Conservation (phyloP, 2,888 invertebrate species). For the Periphyllus acericola region DNA sequence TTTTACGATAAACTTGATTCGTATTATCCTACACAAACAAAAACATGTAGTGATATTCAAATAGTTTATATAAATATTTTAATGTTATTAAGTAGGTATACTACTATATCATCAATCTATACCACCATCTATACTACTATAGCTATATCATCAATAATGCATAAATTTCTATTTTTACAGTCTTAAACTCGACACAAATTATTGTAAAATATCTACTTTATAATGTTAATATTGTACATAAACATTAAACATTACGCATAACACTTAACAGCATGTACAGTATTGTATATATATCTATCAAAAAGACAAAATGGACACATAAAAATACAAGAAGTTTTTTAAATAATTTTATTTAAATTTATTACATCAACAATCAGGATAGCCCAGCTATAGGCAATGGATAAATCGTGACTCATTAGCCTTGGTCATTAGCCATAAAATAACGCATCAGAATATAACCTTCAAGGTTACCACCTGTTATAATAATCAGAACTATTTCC, state of each 20-base stretch:
- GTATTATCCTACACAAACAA: conserved; percentile 1
- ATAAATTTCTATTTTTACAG: background rate
- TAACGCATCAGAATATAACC: conserved; percentile 33
- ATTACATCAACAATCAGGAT: conserved; percentile 17
- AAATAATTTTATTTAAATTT: conserved; percentile 29
- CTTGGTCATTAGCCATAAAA: conserved; percentile 34
- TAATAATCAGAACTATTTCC: conserved; percentile 43
- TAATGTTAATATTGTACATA: background rate
- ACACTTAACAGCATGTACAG: background rate
- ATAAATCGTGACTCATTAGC: conserved; percentile 51
- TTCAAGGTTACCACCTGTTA: conserved; percentile 31
- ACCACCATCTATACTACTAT: no score
- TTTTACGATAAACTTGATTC: background rate
- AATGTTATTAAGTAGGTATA: background rate
- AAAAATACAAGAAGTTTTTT: background rate
- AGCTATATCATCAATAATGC: background rate
- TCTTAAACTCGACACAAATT: background rate
- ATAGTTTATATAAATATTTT: background rate
- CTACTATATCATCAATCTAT: background rate
- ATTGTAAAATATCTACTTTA: background rate
- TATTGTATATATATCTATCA: background rate
- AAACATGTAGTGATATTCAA: background rate
- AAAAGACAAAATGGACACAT: background rate
- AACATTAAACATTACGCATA: background rate
- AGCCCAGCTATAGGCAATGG: background rate